Conservation (phyloP, 2,888 invertebrate species). For the Alentia gelatinosa region DNA sequence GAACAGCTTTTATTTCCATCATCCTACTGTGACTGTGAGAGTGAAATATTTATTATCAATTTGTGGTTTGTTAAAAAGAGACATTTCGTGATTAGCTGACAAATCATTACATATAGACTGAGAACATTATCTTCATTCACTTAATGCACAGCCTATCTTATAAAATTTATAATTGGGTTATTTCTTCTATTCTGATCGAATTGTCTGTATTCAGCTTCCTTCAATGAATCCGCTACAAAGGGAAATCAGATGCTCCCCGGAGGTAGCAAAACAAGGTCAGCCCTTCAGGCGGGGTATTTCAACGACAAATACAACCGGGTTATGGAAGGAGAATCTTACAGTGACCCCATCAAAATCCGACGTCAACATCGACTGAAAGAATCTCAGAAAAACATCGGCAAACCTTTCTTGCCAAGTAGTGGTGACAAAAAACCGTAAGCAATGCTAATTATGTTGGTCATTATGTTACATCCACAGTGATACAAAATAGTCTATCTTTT, state of each 20-base stretch:
- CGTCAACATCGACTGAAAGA: constrained; percentile 75
- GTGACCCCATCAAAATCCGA: constrained; percentile 78
- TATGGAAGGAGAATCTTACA: constrained; percentile 78
- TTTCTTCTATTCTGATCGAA: neutral
- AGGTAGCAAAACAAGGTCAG: constrained; percentile 76
- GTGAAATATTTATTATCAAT: too few relatives aligned
- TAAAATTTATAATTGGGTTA: too few relatives aligned
- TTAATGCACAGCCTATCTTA: too few relatives aligned
- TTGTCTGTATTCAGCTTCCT: constrained; percentile 69
- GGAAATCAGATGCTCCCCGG: constrained; percentile 80
- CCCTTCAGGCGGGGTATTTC: constrained; percentile 79
- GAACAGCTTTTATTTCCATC: too few relatives aligned
- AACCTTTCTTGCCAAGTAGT: constrained; percentile 79
- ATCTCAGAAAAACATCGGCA: constrained; percentile 78
- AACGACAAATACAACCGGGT: constrained; percentile 76
- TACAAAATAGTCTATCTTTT: too few relatives aligned
- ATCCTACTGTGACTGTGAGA: too few relatives aligned
- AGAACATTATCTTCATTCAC: too few relatives aligned
- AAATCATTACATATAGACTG: too few relatives aligned
- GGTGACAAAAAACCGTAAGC: constrained; percentile 78
- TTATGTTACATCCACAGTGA: too few relatives aligned
- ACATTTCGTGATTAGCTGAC: too few relatives aligned
- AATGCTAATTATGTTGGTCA: neutral
- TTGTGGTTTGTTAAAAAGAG: too few relatives aligned
- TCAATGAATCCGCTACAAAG: constrained; percentile 78